Evolutionary conservation across 1,140 invertebrate genomes (phyloP).

Genomic region (Caenorhabditis remanei): DNA sequence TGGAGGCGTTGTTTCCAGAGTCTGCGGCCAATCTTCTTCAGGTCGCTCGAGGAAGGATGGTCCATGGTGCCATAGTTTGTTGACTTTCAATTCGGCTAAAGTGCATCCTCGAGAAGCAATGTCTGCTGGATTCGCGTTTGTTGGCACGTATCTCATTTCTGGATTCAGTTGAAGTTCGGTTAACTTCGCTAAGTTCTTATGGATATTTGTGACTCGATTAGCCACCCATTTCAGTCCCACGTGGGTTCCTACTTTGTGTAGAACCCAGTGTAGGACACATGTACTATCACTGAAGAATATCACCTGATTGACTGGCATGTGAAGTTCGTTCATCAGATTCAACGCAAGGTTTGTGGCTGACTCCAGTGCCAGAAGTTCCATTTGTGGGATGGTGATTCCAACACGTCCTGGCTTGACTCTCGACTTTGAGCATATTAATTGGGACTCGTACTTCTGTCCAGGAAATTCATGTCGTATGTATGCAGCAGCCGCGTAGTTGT

Average conservation of each 20-base stretch:
- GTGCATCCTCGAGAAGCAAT: conserved; percentile 7
- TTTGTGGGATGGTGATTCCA: conserved; percentile 24
- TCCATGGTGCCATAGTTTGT: neutral
- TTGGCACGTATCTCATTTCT: conserved; percentile 1
- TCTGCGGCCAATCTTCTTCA: neutral
- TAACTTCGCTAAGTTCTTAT: neutral
- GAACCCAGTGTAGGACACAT: neutral
- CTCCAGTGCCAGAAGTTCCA: conserved; percentile 1
- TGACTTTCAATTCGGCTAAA: neutral
- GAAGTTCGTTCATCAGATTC: neutral
- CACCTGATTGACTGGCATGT: neutral
- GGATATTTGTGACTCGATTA: neutral
- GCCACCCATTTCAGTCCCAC: neutral
- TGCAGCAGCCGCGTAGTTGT: neutral
- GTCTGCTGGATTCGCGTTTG: conserved; percentile 41
- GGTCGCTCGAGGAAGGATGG: neutral
- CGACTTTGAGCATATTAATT: neutral
- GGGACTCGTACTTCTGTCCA: too few species aligned
- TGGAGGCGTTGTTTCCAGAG: neutral
- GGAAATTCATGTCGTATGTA: neutral
- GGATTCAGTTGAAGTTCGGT: neutral
- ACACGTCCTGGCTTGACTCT: neutral
- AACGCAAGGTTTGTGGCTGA: neutral
- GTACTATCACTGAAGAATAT: neutral
- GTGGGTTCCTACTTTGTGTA: neutral